Evolutionary conservation across 2,888 invertebrate species (phyloP).

Genomic region (Synanthedon tipuliformis): DNA sequence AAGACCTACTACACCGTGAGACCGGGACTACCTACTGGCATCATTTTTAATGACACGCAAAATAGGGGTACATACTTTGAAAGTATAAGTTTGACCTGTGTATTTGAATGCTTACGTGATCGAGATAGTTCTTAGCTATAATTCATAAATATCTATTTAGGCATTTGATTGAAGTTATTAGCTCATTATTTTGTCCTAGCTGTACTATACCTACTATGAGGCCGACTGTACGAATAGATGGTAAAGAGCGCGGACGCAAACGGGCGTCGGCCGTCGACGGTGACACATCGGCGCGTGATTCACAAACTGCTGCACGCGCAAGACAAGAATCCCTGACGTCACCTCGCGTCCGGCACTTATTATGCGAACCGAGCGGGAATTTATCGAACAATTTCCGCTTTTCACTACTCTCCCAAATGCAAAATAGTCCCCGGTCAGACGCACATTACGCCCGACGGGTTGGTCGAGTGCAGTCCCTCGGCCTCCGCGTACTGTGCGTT

Average conservation of each 20-base stretch:
- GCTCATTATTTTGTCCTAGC: too few relatives aligned
- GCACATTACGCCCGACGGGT: slow-evolving; percentile 36
- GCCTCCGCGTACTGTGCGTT: slow-evolving; percentile 7
- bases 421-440: slow-evolving; percentile 18
- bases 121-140: too few relatives aligned
- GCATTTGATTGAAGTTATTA: too few relatives aligned
- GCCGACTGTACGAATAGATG: slow-evolving; percentile 16
- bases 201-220: too few relatives aligned
- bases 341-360: slow-evolving; percentile 44
- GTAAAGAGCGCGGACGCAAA: slow-evolving; percentile 22
- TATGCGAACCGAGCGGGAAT: slow-evolving; percentile 10
- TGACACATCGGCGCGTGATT: slow-evolving; percentile 63
- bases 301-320: slow-evolving; percentile 41
- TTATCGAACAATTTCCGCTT: slow-evolving; percentile 7
- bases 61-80: too few relatives aligned
- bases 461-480: slow-evolving; percentile 5
- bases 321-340: slow-evolving; percentile 55
- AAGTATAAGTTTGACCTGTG: too few relatives aligned
- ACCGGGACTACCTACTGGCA: too few relatives aligned
- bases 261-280: slow-evolving; percentile 18
- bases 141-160: too few relatives aligned
- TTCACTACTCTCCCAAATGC: background rate
- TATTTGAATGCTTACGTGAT: too few relatives aligned
- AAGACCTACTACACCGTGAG: too few relatives aligned
- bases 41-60: too few relatives aligned